Percentiles rank a stretch among this genome's conserved stretches.
Evolutionary conservation across 92 coral and sea anemone genomes (phyloP).

Genomic region (Phenganax subtilis): DNA sequence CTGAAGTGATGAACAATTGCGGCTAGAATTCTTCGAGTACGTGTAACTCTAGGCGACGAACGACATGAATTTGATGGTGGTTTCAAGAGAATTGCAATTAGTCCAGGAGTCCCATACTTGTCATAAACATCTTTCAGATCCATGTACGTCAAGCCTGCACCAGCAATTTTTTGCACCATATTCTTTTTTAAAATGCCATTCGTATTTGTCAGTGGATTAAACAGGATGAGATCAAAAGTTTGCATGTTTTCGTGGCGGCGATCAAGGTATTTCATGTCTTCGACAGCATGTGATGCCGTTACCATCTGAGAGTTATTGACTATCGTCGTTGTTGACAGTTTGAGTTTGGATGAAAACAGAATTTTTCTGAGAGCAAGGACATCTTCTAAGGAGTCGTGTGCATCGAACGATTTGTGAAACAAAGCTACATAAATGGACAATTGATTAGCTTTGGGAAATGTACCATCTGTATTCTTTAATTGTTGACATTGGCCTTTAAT

Average conservation of each 20-base stretch:
- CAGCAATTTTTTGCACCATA: constrained; percentile 47
- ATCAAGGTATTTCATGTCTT: constrained; percentile 60
- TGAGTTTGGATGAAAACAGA: constrained; percentile 47
- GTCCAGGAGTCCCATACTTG: constrained; percentile 37
- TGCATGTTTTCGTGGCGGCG: constrained; percentile 54
- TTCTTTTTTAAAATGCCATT: constrained; percentile 38
- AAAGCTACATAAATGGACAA: constrained; percentile 42
- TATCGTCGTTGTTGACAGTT: constrained; percentile 38
- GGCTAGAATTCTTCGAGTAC: constrained; percentile 31
- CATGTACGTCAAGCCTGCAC: constrained; percentile 52
- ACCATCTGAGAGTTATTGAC: constrained; percentile 32
- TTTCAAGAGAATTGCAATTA: constrained; percentile 30
- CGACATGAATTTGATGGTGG: constrained; percentile 16
- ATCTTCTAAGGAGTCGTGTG: constrained; percentile 60
- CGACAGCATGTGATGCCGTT: constrained; percentile 41
- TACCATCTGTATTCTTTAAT: constrained; percentile 25
- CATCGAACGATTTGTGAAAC: constrained; percentile 49
- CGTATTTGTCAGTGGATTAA: not conserved
- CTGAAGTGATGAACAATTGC: constrained; percentile 35
- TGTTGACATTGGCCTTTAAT: constrained; percentile 39
- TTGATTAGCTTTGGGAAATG: constrained; percentile 37
- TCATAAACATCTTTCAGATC: constrained; percentile 36
- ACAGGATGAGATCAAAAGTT: constrained; percentile 53
- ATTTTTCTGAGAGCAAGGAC: constrained; percentile 51
- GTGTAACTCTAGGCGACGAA: constrained; percentile 38